Evolutionary conservation across 1,140 invertebrate genomes (phyloP).

Genomic region (Hycleus phaleratus): DNA sequence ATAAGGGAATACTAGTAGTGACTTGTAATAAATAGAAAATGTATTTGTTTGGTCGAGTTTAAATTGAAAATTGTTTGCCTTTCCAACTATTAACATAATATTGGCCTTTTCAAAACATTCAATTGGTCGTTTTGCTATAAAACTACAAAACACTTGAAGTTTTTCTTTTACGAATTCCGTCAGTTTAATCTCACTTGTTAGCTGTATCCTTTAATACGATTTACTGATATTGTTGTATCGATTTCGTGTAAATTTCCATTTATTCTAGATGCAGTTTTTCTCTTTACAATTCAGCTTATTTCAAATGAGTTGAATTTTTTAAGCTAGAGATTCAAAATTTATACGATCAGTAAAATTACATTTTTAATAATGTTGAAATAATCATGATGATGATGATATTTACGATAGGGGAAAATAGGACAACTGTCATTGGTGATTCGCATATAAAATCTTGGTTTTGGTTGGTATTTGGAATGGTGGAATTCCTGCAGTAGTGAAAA

Average conservation of each 20-base stretch:
- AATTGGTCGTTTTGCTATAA: too few relatives aligned
- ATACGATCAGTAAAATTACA: conserved; percentile 22
- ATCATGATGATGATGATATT: conserved; percentile 18
- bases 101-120: too few relatives aligned
- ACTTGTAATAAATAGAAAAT: too few relatives aligned
- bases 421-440: conserved; percentile 24
- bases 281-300: background rate
- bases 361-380: conserved; percentile 26
- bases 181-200: too few relatives aligned
- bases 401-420: conserved; percentile 15
- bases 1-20: too few relatives aligned
- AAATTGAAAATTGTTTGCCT: too few relatives aligned
- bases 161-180: too few relatives aligned
- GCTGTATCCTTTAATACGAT: background rate
- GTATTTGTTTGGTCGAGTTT: too few relatives aligned
- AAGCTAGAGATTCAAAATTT: background rate
- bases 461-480: conserved; percentile 18
- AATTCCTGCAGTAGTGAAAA: conserved; percentile 28
- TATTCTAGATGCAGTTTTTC: background rate
- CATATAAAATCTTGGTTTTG: conserved; percentile 28
- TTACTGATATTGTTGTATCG: conserved; percentile 9
- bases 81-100: too few relatives aligned
- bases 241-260: conserved; percentile 11
- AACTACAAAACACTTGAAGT: too few relatives aligned
- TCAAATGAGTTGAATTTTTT: background rate